phyloP scores from a whole-genome alignment of 1,140 invertebrate genomes.

The Sycophaga agraensis region DNA sequence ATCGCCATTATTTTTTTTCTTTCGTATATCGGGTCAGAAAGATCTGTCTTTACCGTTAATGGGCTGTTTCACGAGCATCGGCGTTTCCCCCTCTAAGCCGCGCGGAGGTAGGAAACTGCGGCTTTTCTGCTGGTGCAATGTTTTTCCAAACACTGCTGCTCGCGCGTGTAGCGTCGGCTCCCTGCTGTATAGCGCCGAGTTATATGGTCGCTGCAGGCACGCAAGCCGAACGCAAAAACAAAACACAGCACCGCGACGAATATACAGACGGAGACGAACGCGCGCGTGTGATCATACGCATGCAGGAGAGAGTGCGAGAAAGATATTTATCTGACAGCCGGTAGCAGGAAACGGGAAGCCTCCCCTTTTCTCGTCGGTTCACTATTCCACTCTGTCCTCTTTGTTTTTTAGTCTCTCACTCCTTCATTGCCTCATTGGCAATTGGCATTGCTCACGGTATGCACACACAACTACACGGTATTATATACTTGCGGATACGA shows the following conservation, averaged over 20 bases:
- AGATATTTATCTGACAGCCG: conserved; percentile 11
- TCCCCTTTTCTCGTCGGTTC: not conserved
- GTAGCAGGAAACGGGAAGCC: not conserved
- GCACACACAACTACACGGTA: too few species aligned
- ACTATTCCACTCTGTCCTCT: not conserved
- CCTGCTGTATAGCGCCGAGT: not conserved
- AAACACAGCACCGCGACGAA: not conserved
- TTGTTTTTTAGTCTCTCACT: not conserved
- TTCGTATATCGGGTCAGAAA: too few species aligned
- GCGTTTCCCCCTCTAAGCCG: not conserved
- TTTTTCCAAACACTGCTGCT: not conserved
- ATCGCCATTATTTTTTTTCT: too few species aligned
- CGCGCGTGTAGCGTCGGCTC: not conserved
- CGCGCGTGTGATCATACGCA: too few species aligned
- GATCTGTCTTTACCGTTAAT: not conserved
- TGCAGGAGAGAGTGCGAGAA: too few species aligned
- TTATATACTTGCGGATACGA: too few species aligned
- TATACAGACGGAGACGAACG: not conserved
- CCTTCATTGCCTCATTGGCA: not conserved
- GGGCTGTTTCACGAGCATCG: not conserved
- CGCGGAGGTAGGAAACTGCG: not conserved
- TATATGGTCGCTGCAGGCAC: not conserved
- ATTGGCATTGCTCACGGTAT: too few species aligned
- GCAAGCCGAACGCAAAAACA: not conserved
- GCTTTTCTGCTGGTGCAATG: too few species aligned